Evolutionary conservation across 2,888 invertebrate genomes (phyloP), one percentile per base, ranked within the genome.

Genomic region (Nomada ferruginata): DNA sequence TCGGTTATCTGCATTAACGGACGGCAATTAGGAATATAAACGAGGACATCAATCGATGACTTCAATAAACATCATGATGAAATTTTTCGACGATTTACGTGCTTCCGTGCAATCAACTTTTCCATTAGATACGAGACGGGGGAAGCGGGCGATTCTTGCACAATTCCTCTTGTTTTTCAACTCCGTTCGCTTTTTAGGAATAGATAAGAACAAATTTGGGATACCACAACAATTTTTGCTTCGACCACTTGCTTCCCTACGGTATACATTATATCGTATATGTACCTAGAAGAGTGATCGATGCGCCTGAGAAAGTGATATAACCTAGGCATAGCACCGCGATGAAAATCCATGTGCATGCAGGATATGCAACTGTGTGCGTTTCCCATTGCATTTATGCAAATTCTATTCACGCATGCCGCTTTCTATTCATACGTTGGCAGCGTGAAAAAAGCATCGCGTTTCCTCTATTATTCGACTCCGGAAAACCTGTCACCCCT

Each of bases 351-450:
- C 44, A 18, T 57, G 10, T 57, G 13, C 10, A 15, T 36, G 36
- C 36, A 36, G 36, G 36, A 36, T 36, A 36, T 36, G 36, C 36
- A 76, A 36, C 52, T 53, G 36, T 61, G 63, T 55, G 63, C 76
- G 86, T 76, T 85, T 64, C 66, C 69, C 73, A 76, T 79, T 83
- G 55, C 83, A 83, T 86, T 83, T 83, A 63, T 86, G 73, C 57
- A 79, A 60, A 85, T 71, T 52, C 53, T 57, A 65, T 82, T 73
- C 73, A 73, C 50, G 50, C 53, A 23, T 69, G 11, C 47, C 61
- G 77, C 44, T 72, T 82, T 70, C 57, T 61, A 11, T 13, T 55
- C 9, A 23, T 18, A 42, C 13, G 50, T 4, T 15, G 47, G 29
- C 44, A 9, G 23, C 57, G 52, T n/a, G n/a, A 65, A 59, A 68